These are phyloP conservation scores for Aradus depressus DNA, from an alignment of 2,888 invertebrate genomes.

Conservation along the genomic window DNA sequence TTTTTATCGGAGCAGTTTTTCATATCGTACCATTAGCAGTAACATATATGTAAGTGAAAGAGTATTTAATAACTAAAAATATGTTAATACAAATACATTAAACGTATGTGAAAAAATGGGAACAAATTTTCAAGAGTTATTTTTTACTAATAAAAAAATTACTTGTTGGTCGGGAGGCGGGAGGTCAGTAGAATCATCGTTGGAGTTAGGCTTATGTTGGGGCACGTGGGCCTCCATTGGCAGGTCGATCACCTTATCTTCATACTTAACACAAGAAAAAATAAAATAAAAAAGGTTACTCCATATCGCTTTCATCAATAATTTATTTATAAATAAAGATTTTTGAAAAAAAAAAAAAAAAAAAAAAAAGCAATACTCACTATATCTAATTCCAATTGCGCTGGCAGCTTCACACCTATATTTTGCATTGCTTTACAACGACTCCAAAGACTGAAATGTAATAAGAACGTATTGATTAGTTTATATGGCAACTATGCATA, in stretches of 20 bases:
- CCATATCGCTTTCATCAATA: neutral
- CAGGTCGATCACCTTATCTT: slow-evolving; percentile 18
- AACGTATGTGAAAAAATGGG: neutral
- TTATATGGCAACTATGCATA: neutral
- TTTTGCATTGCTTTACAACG: slow-evolving; percentile 53
- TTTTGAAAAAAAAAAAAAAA: neutral
- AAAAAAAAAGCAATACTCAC: slow-evolving; percentile 9
- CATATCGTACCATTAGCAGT: no score
- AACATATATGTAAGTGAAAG: no score
- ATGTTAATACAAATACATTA: no score
- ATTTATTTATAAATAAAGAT: neutral
- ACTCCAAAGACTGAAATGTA: slow-evolving; percentile 44
- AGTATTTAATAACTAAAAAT: no score
- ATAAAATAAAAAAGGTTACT: neutral
- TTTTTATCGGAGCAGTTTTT: no score
- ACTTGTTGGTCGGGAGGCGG: slow-evolving; percentile 24
- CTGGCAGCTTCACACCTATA: slow-evolving; percentile 36
- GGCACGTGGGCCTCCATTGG: slow-evolving; percentile 18
- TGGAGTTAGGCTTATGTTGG: slow-evolving; percentile 16
- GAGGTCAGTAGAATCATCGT: slow-evolving; percentile 16
- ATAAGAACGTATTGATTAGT: slow-evolving; percentile 2
- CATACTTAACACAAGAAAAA: slow-evolving; percentile 12
- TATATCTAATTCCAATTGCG: slow-evolving; percentile 20
- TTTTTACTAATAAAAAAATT: no score
- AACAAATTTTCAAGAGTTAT: no score